phyloP scores from a whole-genome alignment of 2,113 vertebrate genomes.

The Daboia siamensis region DNA sequence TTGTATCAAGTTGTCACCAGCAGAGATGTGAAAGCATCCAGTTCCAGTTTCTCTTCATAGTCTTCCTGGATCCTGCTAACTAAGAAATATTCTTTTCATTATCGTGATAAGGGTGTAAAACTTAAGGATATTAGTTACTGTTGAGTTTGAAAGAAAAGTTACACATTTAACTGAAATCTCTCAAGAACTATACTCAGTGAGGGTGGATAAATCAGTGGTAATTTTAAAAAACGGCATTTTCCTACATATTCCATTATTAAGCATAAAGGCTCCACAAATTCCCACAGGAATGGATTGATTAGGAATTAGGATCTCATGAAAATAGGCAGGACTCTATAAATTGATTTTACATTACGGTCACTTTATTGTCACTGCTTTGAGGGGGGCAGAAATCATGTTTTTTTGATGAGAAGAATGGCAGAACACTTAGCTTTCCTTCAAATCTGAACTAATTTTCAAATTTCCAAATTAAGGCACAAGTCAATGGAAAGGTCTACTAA shows the following conservation, averaged over 20 bases:
- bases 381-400: neutral
- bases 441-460: neutral
- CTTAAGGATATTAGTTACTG: constrained; percentile 60
- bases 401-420: neutral
- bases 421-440: neutral
- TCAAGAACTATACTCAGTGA: constrained; percentile 1
- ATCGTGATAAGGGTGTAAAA: constrained; percentile 54
- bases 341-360: neutral
- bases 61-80: constrained; percentile 62
- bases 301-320: neutral
- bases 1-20: constrained; percentile 63
- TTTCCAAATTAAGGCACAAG: neutral
- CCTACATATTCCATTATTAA: neutral
- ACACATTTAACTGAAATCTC: constrained; percentile 25
- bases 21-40: constrained; percentile 59
- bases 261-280: neutral
- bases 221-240: neutral
- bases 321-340: neutral
- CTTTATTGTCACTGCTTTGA: neutral
- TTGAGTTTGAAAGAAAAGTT: constrained; percentile 18
- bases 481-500: neutral
- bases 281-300: neutral
- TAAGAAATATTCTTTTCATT: constrained; percentile 47
- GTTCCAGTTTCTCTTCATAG: constrained; percentile 49
- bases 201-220: neutral